Evolutionary conservation across 1,140 invertebrate species (phyloP).

Genomic region (Drosophila nannoptera): DNA sequence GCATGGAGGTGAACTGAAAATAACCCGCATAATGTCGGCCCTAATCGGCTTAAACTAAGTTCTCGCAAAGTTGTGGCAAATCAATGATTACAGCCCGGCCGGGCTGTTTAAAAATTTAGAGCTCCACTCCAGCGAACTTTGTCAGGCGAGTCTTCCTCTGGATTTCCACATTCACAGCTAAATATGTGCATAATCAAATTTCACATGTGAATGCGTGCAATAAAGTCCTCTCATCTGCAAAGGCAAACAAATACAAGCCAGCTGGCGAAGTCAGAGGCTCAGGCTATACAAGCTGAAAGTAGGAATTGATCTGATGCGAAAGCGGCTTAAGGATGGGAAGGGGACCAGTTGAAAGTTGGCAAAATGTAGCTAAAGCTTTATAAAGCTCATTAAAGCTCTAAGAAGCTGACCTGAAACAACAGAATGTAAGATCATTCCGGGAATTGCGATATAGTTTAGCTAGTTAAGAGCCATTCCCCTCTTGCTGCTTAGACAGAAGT

Average conservation of each 20-base stretch:
- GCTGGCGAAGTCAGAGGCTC: not conserved
- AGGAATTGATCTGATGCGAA: not conserved
- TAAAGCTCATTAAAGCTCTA: not conserved
- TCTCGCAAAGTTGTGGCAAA: constrained; percentile 37
- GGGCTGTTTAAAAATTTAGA: constrained; percentile 45
- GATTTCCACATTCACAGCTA: constrained; percentile 27
- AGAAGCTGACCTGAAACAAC: too few relatives aligned
- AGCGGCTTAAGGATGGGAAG: not conserved
- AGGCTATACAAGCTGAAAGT: constrained; percentile 23
- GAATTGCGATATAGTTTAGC: too few relatives aligned
- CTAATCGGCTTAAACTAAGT: constrained; percentile 45
- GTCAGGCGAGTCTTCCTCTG: constrained; percentile 17
- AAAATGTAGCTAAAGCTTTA: too few relatives aligned
- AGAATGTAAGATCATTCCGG: too few relatives aligned
- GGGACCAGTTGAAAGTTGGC: too few relatives aligned
- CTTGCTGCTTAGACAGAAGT: too few relatives aligned
- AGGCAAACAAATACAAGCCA: constrained; percentile 33
- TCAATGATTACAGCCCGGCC: constrained; percentile 40
- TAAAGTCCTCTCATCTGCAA: constrained; percentile 52
- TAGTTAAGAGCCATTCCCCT: too few relatives aligned
- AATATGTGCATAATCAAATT: constrained; percentile 51
- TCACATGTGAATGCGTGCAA: constrained; percentile 49
- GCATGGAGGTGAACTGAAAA: constrained; percentile 13
- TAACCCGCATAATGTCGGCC: constrained; percentile 33
- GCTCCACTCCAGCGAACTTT: constrained; percentile 36